Base-by-base conservation (phyloP, 2,888 invertebrate species). In the Pandemis cinnamomeana region DNA sequence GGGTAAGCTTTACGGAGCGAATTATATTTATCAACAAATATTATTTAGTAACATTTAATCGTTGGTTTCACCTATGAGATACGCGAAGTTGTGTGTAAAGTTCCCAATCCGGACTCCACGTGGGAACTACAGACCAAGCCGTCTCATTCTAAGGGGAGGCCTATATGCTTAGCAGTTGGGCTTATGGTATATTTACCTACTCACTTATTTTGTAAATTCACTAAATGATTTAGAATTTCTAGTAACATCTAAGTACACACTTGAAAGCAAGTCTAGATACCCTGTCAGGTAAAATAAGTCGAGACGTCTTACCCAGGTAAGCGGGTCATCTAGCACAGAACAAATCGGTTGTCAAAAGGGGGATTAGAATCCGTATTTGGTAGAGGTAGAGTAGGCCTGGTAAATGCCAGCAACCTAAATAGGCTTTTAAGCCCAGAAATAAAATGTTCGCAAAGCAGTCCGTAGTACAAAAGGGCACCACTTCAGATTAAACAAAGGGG, bases 401-500 rank as follows among this genome's bases (percentile, higher is more conserved):
- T 61, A 61, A 61, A 61, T 61, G 61, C 61, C 42, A 41, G 10
- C 62, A 15, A 64, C 20, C 13, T 44, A 15, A 63, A 53, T 27
- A 48, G 48, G 20, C 41, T 51, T 60, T 71, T 42, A 20, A 15
- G 63, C 13, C 20, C 48, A 51, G 41, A 71, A 15, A 66, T 13
- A 71, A 71, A 71, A 71, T 44, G 10, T 42, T 27, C 36, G 27
- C 42, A 53, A 61, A 67, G 51, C 44, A 44, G 42, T 64, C 63
- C 11, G 13, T n/a, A 42, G n/a, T 53, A 20, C 36, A 63, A 46
- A 63, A 58, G 63, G 68, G 62, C 55, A 55, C 55, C 58, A 51
- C 64, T 73, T 60, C 64, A 64, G 42, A 55, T 51, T 58, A 51
- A 69, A 20, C 41, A 73, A 73, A 48, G 48, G 46, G 51, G 27